These are phyloP conservation scores for Melanerpes formicivorus DNA, from an alignment of 2,113 vertebrate species.

Conservation along the genomic window DNA sequence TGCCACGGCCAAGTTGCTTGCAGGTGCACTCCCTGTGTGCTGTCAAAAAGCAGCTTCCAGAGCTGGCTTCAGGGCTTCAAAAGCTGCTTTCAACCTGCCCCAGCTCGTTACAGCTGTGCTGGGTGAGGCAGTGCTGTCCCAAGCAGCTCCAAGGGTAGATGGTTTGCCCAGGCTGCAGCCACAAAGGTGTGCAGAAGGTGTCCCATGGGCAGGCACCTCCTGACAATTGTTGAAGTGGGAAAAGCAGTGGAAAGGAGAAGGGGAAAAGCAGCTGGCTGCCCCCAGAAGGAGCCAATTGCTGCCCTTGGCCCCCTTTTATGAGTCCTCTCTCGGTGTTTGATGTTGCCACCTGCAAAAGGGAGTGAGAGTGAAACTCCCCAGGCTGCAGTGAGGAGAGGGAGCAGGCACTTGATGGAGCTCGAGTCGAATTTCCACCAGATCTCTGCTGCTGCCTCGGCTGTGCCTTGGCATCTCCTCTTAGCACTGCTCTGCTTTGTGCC, in stretches of 20 bases:
- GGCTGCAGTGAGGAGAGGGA: background rate
- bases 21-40: rapidly evolving
- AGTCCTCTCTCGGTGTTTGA: background rate
- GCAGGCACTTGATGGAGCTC: slow-evolving; percentile 49
- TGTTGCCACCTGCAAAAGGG: background rate
- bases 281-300: background rate
- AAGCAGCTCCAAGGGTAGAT: background rate
- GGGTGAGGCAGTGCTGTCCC: background rate
- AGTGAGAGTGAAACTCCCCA: background rate
- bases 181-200: background rate
- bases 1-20: rapidly evolving
- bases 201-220: rapidly evolving
- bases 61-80: no score
- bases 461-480: background rate
- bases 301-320: rapidly evolving
- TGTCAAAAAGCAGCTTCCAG: background rate
- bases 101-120: rapidly evolving
- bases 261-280: background rate
- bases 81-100: background rate
- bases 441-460: background rate
- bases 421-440: background rate
- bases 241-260: background rate
- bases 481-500: background rate
- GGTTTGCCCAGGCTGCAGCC: background rate
- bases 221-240: rapidly evolving